A percentile compares a stretch with the other conserved stretches of the same genome.
Conservation (phyloP, 2,888 invertebrate species). For the Falcaria lacertinaria region DNA sequence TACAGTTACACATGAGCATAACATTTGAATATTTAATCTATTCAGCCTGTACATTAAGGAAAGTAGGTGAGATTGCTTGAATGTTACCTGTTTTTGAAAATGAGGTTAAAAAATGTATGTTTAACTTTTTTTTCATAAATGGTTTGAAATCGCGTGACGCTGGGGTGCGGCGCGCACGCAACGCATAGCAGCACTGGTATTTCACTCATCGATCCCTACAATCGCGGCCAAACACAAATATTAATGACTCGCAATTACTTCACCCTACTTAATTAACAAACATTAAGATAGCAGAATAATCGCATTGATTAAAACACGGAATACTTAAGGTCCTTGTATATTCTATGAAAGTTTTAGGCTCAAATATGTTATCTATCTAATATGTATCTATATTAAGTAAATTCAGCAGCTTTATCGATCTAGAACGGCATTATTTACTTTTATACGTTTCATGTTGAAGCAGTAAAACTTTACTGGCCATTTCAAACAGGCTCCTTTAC, state of each 20-base stretch:
- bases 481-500: constrained; percentile 44
- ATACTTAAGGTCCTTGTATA: too few relatives aligned
- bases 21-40: too few relatives aligned
- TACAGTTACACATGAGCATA: too few relatives aligned
- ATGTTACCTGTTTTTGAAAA: not conserved
- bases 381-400: too few relatives aligned
- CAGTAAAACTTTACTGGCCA: constrained; percentile 50
- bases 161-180: constrained; percentile 42
- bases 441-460: constrained; percentile 42
- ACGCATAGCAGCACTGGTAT: constrained; percentile 29
- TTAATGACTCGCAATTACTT: constrained; percentile 10
- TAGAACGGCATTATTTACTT: constrained; percentile 42
- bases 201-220: constrained; percentile 21
- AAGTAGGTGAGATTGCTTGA: too few relatives aligned
- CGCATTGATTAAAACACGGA: too few relatives aligned
- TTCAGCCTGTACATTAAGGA: too few relatives aligned
- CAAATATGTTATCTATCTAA: too few relatives aligned
- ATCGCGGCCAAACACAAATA: constrained; percentile 19
- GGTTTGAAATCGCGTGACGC: constrained; percentile 42
- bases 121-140: constrained; percentile 25
- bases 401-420: constrained; percentile 14
- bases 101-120: not conserved
- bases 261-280: not conserved
- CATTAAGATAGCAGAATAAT: not conserved
- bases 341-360: too few relatives aligned